A percentile compares a stretch with the other conserved stretches of the same genome.
Evolutionary conservation across 1,140 invertebrate genomes (phyloP).

Genomic region (Eciton burchellii): DNA sequence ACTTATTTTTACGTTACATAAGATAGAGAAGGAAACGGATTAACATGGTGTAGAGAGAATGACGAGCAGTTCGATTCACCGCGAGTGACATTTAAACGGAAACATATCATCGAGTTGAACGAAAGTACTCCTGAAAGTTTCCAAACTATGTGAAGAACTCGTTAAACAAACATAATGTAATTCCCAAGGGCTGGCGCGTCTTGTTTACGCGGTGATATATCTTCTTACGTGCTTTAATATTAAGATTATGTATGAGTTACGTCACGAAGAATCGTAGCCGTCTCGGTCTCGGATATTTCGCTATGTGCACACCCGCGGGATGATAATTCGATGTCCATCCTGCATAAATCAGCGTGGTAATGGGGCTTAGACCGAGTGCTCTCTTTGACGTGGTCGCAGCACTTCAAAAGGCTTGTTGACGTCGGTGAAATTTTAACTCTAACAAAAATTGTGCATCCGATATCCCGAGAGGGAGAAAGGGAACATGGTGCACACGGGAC

Average conservation of each 20-base stretch:
- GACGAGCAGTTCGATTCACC: background rate
- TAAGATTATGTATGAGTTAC: background rate
- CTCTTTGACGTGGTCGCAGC: background rate
- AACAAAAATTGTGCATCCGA: constrained; percentile 26
- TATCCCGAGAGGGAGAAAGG: constrained; percentile 17
- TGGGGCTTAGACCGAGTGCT: background rate
- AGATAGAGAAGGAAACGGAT: background rate
- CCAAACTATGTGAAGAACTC: background rate
- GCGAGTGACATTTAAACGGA: background rate
- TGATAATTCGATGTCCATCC: constrained; percentile 11
- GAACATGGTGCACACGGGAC: constrained; percentile 74
- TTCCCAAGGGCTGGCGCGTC: background rate
- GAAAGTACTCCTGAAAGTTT: constrained; percentile 11
- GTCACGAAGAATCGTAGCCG: background rate
- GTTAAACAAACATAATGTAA: background rate
- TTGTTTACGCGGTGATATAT: background rate
- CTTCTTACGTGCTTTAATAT: background rate
- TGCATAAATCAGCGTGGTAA: constrained; percentile 22
- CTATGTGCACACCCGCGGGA: background rate
- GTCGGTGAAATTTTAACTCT: constrained; percentile 11
- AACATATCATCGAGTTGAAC: background rate
- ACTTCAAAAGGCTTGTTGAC: constrained; percentile 15
- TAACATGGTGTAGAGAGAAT: background rate
- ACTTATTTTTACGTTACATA: background rate
- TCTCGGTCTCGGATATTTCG: background rate